These are phyloP conservation scores for Brachystomella parvula DNA, from an alignment of 1,140 invertebrate species.

Conservation along the genomic window DNA sequence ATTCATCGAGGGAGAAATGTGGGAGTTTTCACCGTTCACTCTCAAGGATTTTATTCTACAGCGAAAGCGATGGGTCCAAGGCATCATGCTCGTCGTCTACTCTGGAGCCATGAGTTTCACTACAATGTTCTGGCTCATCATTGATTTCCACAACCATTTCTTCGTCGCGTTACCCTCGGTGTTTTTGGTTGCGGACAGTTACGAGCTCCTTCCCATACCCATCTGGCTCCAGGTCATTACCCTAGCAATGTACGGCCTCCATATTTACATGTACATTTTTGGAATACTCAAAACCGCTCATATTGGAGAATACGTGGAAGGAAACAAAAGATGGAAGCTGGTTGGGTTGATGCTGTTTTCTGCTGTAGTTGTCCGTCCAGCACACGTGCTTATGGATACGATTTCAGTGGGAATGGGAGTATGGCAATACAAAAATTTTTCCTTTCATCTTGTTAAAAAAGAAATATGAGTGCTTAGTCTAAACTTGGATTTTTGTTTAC, in stretches of 20 bases:
- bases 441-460: no score
- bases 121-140: background rate
- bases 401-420: no score
- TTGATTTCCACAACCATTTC: background rate
- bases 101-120: background rate
- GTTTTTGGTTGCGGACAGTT: background rate
- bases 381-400: no score
- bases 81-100: background rate
- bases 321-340: no score
- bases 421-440: no score
- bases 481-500: no score
- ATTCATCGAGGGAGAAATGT: conserved; percentile 1
- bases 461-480: no score
- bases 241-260: background rate
- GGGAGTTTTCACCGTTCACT: background rate
- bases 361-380: no score
- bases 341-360: no score
- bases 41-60: background rate
- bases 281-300: background rate
- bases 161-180: background rate
- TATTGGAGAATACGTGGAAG: no score
- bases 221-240: background rate
- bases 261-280: background rate
- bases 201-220: background rate
- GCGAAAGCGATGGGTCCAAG: background rate